These are phyloP conservation scores for Microcebus jonahi DNA, from an alignment of 2,113 vertebrate species.

Conservation along the genomic window DNA sequence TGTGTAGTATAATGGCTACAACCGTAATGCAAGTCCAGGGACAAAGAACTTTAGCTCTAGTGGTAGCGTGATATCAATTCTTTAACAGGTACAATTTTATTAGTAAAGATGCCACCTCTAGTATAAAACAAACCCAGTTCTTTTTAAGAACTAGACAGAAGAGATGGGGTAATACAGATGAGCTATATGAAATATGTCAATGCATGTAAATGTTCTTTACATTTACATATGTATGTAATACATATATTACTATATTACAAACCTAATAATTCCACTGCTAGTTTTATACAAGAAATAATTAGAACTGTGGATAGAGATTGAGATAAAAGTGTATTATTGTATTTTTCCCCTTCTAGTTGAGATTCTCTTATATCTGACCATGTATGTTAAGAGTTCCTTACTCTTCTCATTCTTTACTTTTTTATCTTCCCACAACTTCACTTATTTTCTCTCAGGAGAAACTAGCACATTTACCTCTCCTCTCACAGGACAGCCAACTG, in stretches of 20 bases:
- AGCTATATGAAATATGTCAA: not conserved
- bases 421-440: not conserved
- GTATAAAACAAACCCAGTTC: not conserved
- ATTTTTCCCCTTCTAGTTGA: not conserved
- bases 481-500: not conserved
- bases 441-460: not conserved
- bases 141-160: not conserved
- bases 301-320: not conserved
- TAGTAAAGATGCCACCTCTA: not conserved
- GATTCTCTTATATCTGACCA: not conserved
- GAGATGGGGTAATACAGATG: not conserved
- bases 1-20: not conserved
- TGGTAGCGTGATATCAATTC: not conserved
- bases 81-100: not conserved
- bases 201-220: not conserved
- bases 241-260: not conserved
- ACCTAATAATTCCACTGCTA: not conserved
- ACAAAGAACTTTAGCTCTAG: not conserved
- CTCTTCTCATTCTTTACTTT: not conserved
- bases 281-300: not conserved
- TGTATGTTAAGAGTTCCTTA: not conserved
- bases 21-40: not conserved
- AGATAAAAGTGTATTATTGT: not conserved
- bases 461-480: not conserved
- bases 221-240: too few species aligned